These are phyloP conservation scores for Lutjanus argentimaculatus DNA, from an alignment of 2,797 vertebrate genomes.

Conservation along the genomic window DNA sequence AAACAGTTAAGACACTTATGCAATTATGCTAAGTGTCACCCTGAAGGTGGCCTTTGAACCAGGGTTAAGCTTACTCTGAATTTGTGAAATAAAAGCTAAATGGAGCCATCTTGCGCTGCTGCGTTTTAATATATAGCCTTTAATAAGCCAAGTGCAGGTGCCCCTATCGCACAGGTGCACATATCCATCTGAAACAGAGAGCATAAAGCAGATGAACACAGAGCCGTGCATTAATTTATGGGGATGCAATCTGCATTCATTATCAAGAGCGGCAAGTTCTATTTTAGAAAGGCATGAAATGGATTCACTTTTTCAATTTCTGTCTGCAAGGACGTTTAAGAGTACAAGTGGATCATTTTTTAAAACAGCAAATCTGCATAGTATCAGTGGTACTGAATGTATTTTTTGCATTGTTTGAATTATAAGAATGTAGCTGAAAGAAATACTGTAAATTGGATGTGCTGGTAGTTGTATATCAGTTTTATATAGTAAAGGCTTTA, in stretches of 20 bases:
- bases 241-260: slow-evolving; percentile 83
- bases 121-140: slow-evolving; percentile 87
- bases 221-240: slow-evolving; percentile 76
- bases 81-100: slow-evolving; percentile 89
- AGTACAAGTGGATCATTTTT: slow-evolving; percentile 56
- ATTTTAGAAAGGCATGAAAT: slow-evolving; percentile 71
- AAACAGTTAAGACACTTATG: slow-evolving; percentile 89
- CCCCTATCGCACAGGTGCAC: slow-evolving; percentile 78
- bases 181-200: slow-evolving; percentile 84
- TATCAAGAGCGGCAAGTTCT: slow-evolving; percentile 72
- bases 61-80: slow-evolving; percentile 87
- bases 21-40: slow-evolving; percentile 91
- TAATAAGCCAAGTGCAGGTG: slow-evolving; percentile 87
- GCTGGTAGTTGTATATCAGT: slow-evolving; percentile 48
- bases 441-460: slow-evolving; percentile 24
- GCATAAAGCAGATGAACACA: slow-evolving; percentile 84
- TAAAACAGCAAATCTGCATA: slow-evolving; percentile 32
- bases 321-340: slow-evolving; percentile 63
- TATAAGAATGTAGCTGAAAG: slow-evolving; percentile 8
- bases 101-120: slow-evolving; percentile 82
- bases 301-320: slow-evolving; percentile 64
- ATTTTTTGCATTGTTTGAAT: slow-evolving; percentile 43
- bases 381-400: slow-evolving; percentile 2
- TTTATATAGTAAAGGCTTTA: slow-evolving; percentile 63
- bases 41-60: slow-evolving; percentile 85